Conservation (phyloP, 1,140 invertebrate species). For the Brachionus rotundiformis region DNA sequence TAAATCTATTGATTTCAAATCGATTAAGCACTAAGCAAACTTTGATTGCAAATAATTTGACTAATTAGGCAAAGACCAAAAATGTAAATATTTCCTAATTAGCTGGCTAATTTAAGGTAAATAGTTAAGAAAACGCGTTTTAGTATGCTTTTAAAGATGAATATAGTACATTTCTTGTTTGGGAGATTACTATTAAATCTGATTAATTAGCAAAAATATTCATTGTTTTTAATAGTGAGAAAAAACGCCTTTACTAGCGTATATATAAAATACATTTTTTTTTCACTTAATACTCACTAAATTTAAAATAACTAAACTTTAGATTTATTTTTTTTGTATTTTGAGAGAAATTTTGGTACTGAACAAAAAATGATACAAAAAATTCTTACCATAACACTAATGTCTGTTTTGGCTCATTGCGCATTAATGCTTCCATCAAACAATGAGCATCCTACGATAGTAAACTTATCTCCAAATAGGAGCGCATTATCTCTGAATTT, state of each 20-base stretch:
- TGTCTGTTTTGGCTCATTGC: neutral
- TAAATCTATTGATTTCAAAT: conserved; percentile 2
- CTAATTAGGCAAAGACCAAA: conserved; percentile 16
- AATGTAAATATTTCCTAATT: conserved; percentile 7
- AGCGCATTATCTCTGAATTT: neutral
- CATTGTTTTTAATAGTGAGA: neutral
- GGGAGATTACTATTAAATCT: conserved; percentile 24
- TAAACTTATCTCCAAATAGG: neutral
- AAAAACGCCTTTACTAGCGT: neutral
- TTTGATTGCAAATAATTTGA: neutral
- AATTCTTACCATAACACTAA: neutral
- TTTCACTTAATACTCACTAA: neutral
- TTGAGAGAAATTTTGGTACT: neutral
- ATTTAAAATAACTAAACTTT: neutral
- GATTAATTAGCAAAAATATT: conserved; percentile 34
- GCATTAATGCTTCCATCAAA: neutral
- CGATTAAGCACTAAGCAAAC: neutral
- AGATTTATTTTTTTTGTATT: neutral
- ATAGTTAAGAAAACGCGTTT: neutral
- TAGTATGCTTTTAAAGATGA: neutral
- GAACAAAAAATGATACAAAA: neutral
- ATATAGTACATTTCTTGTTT: conserved; percentile 2
- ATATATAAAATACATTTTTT: conserved; percentile 30
- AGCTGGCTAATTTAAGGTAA: conserved; percentile 23
- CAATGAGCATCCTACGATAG: neutral